Conservation (phyloP, 1,140 invertebrate species). For the Panulirus ornatus region DNA sequence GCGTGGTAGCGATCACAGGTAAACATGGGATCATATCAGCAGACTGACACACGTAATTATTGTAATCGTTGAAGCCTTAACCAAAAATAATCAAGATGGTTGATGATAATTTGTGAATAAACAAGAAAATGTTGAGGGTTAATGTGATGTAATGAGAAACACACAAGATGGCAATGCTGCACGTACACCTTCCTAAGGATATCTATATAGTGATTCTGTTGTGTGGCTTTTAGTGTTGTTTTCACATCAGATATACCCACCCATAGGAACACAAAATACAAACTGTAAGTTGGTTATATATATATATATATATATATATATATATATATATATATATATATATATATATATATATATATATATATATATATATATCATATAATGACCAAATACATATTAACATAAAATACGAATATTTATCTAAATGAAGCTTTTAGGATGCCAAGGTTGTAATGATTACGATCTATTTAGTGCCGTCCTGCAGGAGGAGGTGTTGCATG, state of each 20-base stretch:
- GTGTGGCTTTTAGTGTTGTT: not conserved
- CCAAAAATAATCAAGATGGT: too few species aligned
- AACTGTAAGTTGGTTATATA: not conserved
- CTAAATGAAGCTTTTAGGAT: not conserved
- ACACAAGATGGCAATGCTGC: not conserved
- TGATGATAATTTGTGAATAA: too few species aligned
- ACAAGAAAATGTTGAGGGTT: too few species aligned
- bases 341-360: slow-evolving; percentile 25
- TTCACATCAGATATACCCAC: not conserved
- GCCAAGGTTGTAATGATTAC: too few species aligned
- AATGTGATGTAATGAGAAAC: not conserved
- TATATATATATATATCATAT: not conserved
- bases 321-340: slow-evolving; percentile 39
- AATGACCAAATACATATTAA: not conserved
- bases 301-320: slow-evolving; percentile 27
- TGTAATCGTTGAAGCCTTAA: too few species aligned
- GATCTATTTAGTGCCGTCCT: not conserved
- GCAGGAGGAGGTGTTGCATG: not conserved
- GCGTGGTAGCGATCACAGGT: too few species aligned
- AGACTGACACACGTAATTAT: too few species aligned
- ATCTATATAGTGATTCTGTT: not conserved
- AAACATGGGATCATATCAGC: too few species aligned
- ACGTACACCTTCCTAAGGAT: not conserved
- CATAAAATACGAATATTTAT: not conserved
- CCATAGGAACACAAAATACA: not conserved